Base-by-base conservation (phyloP, 1,140 invertebrate species). In the Hesperophylax magnus region DNA sequence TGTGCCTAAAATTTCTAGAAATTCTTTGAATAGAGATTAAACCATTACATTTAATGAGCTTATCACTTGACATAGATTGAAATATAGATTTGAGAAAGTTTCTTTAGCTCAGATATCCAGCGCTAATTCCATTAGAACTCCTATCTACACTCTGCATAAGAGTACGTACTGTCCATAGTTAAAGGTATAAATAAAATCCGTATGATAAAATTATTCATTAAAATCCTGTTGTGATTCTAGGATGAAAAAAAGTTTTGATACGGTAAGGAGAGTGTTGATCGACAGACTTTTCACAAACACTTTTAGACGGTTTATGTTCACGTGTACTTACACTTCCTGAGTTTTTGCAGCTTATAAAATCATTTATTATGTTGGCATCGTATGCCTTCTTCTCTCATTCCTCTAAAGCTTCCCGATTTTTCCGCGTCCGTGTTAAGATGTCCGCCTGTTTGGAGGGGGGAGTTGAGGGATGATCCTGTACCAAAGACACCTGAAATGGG, bases 391-490 rank as follows among this genome's bases (percentile, higher is more conserved):
- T 31, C 58, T 52, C 61, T 54, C 61, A 52, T 78, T 27, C 60
- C 60, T 78, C 72, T 24, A 78, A 67, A 56, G 60, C 77, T 52
- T 67, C 18, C 24, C 63, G 54, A 65, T 78, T 78, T 78, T 78
- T 78, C 63, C 22, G 63, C 39, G 77, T 34, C 61, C 60, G 77
- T 34, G 34, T 77, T 77, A 77, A 77, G 75, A 34, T 77, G 54
- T 77, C 54, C 56, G 75, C 58, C 75, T 39, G 60, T 77, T 77
- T 61, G 31, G n/a, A 47, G 39, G 39, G 39, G 52, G 53, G 52
- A 56, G 72, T 58, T 75, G 54, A 58, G 72, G 75, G 56, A 60
- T 72, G 34, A 72, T 72, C 69, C 39, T 72, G 34, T 22, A 52
- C 69, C 69, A 53, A 47, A 47, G 69, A 72, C 69, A 72, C 69